phyloP scores from a whole-genome alignment of 1,140 invertebrate genomes.

The Agrilus planipennis region DNA sequence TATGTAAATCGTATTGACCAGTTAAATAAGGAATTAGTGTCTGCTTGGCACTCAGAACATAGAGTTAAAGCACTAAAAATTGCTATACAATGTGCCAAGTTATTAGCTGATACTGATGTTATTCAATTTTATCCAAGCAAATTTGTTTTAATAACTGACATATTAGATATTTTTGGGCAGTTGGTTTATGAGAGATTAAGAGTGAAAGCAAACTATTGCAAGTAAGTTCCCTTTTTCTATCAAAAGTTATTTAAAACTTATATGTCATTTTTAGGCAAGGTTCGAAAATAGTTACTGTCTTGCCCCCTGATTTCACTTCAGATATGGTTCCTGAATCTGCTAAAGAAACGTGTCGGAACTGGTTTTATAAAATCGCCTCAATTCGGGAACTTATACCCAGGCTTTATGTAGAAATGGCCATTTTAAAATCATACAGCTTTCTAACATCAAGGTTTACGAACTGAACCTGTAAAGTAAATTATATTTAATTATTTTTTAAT shows the following conservation, averaged over 20 bases:
- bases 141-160: constrained; percentile 92
- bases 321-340: constrained; percentile 76
- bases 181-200: constrained; percentile 81
- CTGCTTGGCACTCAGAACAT: constrained; percentile 88
- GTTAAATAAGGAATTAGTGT: constrained; percentile 76
- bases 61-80: constrained; percentile 94
- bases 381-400: constrained; percentile 92
- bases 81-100: constrained; percentile 90
- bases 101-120: constrained; percentile 76
- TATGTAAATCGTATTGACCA: constrained; percentile 81
- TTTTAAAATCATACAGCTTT: constrained; percentile 85
- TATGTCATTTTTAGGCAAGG: constrained; percentile 19
- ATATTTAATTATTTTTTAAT: background rate
- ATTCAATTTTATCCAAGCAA: constrained; percentile 96
- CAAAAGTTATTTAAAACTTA: constrained; percentile 8
- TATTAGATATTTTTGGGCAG: constrained; percentile 89
- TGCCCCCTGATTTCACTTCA: constrained; percentile 58
- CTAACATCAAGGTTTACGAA: constrained; percentile 49
- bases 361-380: constrained; percentile 98
- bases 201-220: constrained; percentile 59
- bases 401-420: constrained; percentile 87
- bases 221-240: constrained; percentile 34
- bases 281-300: constrained; percentile 21
- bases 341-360: constrained; percentile 94
- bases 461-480: background rate